Percentiles rank a stretch among this genome's conserved stretches.
phyloP scores from a whole-genome alignment of 2,888 invertebrate genomes.

The Galerucella nymphaeae region DNA sequence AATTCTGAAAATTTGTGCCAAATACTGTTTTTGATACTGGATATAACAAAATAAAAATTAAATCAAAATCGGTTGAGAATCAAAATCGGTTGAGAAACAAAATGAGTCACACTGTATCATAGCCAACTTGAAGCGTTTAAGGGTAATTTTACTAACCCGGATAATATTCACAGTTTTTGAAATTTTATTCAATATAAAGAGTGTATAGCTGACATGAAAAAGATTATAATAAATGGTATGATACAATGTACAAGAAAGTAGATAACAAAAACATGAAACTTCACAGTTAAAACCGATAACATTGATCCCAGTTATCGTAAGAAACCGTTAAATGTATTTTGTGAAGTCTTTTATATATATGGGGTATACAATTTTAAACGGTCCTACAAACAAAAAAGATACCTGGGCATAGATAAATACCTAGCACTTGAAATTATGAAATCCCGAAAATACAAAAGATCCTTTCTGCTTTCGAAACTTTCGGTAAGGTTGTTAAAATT shows the following conservation, averaged over 20 bases:
- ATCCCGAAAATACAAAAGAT: slow-evolving; percentile 6
- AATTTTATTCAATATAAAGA: no score
- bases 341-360: neutral
- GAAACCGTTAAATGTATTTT: slow-evolving; percentile 6
- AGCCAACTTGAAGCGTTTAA: no score
- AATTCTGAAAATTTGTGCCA: no score
- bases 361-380: slow-evolving; percentile 19
- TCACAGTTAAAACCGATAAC: slow-evolving; percentile 4
- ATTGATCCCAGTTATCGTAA: neutral
- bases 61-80: no score
- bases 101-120: no score
- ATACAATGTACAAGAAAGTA: neutral
- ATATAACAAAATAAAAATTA: no score
- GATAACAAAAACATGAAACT: slow-evolving; percentile 5
- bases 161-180: no score
- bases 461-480: slow-evolving; percentile 12
- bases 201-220: neutral
- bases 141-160: no score
- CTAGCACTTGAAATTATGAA: slow-evolving; percentile 22
- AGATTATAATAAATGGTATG: neutral
- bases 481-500: slow-evolving; percentile 27
- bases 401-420: slow-evolving; percentile 18
- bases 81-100: no score
- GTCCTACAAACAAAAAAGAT: slow-evolving; percentile 4
- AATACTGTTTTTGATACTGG: no score